Evolutionary conservation across 2,888 invertebrate genomes (phyloP), one percentile per base, ranked within the genome.

Genomic region (Digitonthophagus gazella): DNA sequence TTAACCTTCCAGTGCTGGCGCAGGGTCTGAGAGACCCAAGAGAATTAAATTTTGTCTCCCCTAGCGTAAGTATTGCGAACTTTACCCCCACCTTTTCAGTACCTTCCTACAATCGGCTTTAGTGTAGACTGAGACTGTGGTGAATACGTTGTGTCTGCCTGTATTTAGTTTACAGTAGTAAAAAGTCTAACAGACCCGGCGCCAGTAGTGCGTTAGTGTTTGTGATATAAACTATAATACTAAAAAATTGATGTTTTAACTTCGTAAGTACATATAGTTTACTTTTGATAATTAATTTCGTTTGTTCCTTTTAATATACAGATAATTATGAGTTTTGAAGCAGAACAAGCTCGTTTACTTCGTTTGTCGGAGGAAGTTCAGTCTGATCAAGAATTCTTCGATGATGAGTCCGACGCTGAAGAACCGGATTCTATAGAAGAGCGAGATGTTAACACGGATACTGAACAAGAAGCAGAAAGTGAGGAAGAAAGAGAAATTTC

Each of bases 391-490:
- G 15, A 2, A 57, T 14, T 57, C 15, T 57, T 57, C 16, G 57
- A 57, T 57, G 57, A 57, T 16, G 57, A 57, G 15, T 15, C 15
- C 16, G 57, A 57, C 16, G 57, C 14, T 15, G 57, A 57, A 14
- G 57, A 57, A 5, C 15, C 14, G 16, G 57, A 57, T 57, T 14
- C 57, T 57, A 2, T 2, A 57, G 57, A 14, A 57, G 57, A 57
- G 16, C 57, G 15, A 14, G 16, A 15, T 16, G 14, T 16, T 15
- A 16, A 57, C 16, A 16, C 57, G 16, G 57, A 57, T 14, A 57
- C 15, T 57, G 57, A 2, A 57, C 57, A 57, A 57, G 57, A 57
- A 15, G 57, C 15, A 16, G 57, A 57, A 14, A 57, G 57, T 57
- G 57, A 57, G 16, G 57, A 57, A 15, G 57, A 57, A 2, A 16